Conservation (phyloP, 2,113 vertebrate species). For the Atrichornis clamosus region DNA sequence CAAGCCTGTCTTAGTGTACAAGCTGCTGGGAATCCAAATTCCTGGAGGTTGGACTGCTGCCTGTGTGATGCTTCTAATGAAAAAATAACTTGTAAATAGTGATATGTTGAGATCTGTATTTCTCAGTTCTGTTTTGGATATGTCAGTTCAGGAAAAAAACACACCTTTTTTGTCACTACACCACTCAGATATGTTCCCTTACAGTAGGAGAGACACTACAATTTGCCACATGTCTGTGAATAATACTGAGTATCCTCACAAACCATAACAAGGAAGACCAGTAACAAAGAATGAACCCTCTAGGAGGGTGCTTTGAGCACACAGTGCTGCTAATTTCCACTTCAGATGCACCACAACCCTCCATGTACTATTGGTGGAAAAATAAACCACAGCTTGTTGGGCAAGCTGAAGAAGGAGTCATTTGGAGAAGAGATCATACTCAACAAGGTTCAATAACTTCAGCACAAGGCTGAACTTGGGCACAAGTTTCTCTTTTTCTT, state of each 20-base stretch:
- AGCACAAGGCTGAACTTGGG: not conserved
- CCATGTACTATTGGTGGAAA: not conserved
- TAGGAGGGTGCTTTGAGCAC: not conserved
- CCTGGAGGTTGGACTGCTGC: not conserved
- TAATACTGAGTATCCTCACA: not conserved
- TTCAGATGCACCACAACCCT: not conserved
- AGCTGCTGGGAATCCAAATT: not conserved
- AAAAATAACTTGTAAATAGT: not conserved
- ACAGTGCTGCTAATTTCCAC: not conserved
- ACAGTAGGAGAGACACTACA: not conserved
- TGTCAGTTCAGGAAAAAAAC: not conserved
- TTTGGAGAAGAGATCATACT: not conserved
- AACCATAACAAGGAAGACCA: not conserved
- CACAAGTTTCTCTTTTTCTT: not conserved
- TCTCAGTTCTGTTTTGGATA: not conserved
- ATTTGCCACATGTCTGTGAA: not conserved
- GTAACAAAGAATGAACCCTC: not conserved
- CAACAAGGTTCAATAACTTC: not conserved
- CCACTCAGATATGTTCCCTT: not conserved
- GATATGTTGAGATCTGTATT: not conserved
- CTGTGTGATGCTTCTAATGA: not conserved
- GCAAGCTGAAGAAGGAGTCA: not conserved
- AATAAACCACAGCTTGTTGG: not conserved
- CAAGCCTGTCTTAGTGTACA: not conserved
- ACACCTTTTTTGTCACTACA: not conserved